These are phyloP conservation scores for Gymnoscopelus microlampas DNA, from an alignment of 2,797 vertebrate genomes.

Conservation along the genomic window DNA sequence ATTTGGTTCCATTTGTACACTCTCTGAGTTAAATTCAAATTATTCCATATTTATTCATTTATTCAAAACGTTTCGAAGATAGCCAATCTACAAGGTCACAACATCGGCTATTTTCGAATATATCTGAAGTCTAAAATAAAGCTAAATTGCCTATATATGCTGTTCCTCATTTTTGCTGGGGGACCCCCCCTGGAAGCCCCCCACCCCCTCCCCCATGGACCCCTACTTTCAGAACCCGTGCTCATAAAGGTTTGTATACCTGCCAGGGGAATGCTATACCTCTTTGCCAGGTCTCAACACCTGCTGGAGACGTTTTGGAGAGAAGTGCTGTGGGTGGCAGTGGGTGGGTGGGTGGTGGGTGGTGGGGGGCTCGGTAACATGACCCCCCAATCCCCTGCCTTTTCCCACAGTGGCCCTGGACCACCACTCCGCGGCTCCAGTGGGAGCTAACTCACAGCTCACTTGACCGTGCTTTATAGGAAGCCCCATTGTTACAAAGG, in stretches of 20 bases:
- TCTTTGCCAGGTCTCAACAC: slow-evolving; percentile 75
- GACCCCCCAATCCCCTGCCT: slow-evolving; percentile 75
- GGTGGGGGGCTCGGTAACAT: slow-evolving; percentile 76
- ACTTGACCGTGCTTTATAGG: slow-evolving; percentile 84
- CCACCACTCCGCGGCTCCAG: slow-evolving; percentile 74
- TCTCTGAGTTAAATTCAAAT: no score
- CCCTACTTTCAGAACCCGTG: background rate
- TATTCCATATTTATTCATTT: no score
- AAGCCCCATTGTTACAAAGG: slow-evolving; percentile 80
- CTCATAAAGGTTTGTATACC: slow-evolving; percentile 57
- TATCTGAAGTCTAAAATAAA: no score
- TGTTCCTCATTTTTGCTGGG: no score
- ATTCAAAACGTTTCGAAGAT: no score
- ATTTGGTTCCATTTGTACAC: no score
- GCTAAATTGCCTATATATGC: no score
- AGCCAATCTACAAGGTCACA: no score
- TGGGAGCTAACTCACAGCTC: slow-evolving; percentile 82
- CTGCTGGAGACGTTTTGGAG: slow-evolving; percentile 59
- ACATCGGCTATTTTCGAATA: no score
- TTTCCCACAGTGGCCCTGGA: slow-evolving; percentile 84
- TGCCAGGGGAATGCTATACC: slow-evolving; percentile 57
- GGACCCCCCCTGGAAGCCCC: no score
- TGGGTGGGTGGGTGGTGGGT: slow-evolving; percentile 37
- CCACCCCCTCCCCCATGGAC: background rate
- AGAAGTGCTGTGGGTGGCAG: slow-evolving; percentile 58